Conservation (phyloP, 2,888 invertebrate genomes). For the Sarcophaga carnaria region DNA sequence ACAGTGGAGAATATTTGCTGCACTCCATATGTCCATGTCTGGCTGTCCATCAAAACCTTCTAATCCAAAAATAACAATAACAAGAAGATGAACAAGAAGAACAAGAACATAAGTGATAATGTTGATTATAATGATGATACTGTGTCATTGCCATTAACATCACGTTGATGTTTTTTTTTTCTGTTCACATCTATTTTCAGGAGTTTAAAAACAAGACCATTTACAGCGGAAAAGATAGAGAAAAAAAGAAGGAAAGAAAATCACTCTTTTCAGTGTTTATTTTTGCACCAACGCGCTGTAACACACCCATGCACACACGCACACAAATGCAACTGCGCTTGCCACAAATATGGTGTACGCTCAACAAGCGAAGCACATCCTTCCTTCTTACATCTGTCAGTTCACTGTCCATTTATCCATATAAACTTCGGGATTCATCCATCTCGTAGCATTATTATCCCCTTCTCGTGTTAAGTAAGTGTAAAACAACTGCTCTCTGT, state of each 20-base stretch:
- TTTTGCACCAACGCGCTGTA: not conserved
- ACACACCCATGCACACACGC: not conserved
- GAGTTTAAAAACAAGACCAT: not conserved
- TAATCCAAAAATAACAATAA: conserved; percentile 3
- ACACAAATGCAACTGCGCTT: not conserved
- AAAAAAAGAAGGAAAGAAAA: conserved; percentile 50
- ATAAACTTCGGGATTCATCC: conserved; percentile 63
- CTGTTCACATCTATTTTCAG: not conserved
- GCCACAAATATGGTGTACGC: no score
- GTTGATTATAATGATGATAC: conserved; percentile 56
- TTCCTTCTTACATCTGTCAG: conserved; percentile 55
- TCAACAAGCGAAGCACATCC: conserved; percentile 22
- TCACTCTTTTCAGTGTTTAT: conserved; percentile 30
- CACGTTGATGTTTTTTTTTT: conserved; percentile 10
- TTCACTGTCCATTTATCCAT: conserved; percentile 62
- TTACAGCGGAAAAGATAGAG: not conserved
- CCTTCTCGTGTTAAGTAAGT: conserved; percentile 56
- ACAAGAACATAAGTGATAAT: conserved; percentile 54
- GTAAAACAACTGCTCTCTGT: conserved; percentile 60
- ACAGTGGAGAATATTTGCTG: not conserved
- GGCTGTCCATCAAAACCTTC: conserved; percentile 1
- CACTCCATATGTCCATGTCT: conserved; percentile 14
- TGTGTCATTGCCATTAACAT: conserved; percentile 58
- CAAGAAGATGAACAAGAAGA: not conserved
- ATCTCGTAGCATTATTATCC: conserved; percentile 55